These are phyloP conservation scores for Xiphorhynchus erythropygius DNA, from an alignment of 2,797 vertebrate species.

Conservation along the genomic window DNA sequence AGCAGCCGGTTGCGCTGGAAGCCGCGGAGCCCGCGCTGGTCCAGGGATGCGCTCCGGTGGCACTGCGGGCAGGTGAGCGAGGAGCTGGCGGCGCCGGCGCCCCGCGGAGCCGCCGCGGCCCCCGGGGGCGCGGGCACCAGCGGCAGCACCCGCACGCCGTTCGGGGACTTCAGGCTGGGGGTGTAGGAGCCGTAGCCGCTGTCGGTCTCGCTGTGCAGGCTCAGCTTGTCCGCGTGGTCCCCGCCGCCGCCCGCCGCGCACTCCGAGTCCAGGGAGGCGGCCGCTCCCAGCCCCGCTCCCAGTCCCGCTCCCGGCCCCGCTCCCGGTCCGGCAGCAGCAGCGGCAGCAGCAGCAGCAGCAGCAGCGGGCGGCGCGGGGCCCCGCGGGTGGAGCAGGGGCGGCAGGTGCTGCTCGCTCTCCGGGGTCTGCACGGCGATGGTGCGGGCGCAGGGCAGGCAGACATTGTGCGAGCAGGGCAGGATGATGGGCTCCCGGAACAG, in stretches of 20 bases:
- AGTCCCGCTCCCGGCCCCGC: neutral
- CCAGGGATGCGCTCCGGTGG: conserved; percentile 93
- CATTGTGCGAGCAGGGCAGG: conserved; percentile 94
- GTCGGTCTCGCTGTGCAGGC: conserved; percentile 95
- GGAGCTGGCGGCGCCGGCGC: conserved; percentile 68
- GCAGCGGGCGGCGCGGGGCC: neutral
- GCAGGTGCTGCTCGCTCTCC: conserved; percentile 85
- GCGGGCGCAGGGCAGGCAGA: conserved; percentile 91
- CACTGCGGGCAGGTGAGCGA: conserved; percentile 96
- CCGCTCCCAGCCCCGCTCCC: conserved; percentile 69
- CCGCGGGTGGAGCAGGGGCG: conserved; percentile 79
- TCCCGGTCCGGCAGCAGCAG: no score
- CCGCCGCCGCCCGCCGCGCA: conserved; percentile 35
- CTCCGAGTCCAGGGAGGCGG: conserved; percentile 76
- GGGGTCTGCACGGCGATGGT: conserved; percentile 95
- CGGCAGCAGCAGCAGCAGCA: no score
- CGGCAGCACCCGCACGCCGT: conserved; percentile 91
- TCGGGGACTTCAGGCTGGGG: conserved; percentile 93
- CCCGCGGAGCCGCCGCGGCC: conserved; percentile 78
- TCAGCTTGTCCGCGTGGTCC: conserved; percentile 93
- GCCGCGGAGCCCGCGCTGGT: conserved; percentile 91
- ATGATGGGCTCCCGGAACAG: conserved; percentile 93
- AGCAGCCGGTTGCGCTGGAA: conserved; percentile 93
- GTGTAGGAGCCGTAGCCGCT: conserved; percentile 97
- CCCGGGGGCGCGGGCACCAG: conserved; percentile 80